These are phyloP conservation scores for Campylomormyrus tamandua DNA, from an alignment of 2,113 vertebrate genomes.

Conservation along the genomic window DNA sequence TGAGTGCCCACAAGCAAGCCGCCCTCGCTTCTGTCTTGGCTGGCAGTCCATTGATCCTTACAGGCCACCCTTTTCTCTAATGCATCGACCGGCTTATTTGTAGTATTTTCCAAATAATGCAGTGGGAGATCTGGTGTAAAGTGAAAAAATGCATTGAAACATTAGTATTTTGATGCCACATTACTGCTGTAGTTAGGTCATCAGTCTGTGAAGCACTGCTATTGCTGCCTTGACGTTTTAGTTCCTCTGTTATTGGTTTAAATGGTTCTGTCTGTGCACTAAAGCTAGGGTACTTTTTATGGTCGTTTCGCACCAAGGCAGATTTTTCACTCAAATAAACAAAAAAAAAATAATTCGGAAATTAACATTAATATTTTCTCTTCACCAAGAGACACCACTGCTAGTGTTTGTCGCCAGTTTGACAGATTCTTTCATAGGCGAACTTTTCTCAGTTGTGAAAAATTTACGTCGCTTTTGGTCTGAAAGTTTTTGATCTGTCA, in stretches of 20 bases:
- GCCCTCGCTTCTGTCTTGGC: neutral
- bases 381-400: neutral
- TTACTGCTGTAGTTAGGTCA: neutral
- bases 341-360: neutral
- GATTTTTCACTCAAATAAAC: neutral
- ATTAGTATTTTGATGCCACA: neutral
- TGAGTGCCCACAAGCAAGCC: conserved; percentile 52
- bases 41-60: neutral
- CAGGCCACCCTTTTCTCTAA: neutral
- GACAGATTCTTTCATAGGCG: neutral
- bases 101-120: neutral
- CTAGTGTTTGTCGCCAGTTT: neutral
- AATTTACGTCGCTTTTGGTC: neutral
- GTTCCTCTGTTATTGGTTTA: neutral
- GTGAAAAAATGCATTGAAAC: neutral
- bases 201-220: neutral
- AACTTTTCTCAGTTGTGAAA: neutral
- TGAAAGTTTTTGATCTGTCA: neutral
- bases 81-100: neutral
- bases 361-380: neutral
- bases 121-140: neutral
- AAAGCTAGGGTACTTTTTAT: neutral
- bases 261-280: neutral
- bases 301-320: neutral
- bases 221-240: neutral